Percentiles rank a stretch among this genome's conserved stretches.
Evolutionary conservation across 2,113 vertebrate genomes (phyloP).

Genomic region (Pteruthius melanotis): DNA sequence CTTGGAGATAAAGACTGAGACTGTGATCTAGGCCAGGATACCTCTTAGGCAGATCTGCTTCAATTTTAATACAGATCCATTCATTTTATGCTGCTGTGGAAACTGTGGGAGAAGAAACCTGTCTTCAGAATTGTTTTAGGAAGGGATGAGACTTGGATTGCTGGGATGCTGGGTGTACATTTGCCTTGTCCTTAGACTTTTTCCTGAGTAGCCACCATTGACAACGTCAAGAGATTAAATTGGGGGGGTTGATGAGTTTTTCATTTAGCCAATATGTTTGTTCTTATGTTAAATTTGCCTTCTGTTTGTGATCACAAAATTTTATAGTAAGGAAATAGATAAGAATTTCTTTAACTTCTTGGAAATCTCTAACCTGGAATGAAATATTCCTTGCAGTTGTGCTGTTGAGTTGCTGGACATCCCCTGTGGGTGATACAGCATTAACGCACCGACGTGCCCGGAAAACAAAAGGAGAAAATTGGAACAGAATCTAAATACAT

Average conservation of each 20-base stretch:
- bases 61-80: neutral
- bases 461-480: neutral
- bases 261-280: neutral
- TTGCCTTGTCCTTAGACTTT: neutral
- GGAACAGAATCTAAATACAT: neutral
- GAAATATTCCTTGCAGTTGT: neutral
- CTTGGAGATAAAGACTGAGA: neutral
- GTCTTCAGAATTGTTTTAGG: neutral
- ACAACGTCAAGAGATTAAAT: rapidly evolving
- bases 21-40: neutral
- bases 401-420: neutral
- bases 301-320: neutral
- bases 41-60: neutral
- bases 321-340: neutral
- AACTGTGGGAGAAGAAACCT: neutral
- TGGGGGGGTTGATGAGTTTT: neutral
- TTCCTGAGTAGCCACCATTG: neutral
- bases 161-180: neutral
- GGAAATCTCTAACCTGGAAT: neutral
- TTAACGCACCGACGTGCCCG: rapidly evolving
- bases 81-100: neutral
- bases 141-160: neutral
- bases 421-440: neutral
- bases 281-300: neutral
- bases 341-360: neutral